Percentiles rank a stretch among this genome's conserved stretches.
These are phyloP conservation scores for Podarcis lilfordi DNA, from an alignment of 2,797 vertebrate genomes.

Conservation along the genomic window DNA sequence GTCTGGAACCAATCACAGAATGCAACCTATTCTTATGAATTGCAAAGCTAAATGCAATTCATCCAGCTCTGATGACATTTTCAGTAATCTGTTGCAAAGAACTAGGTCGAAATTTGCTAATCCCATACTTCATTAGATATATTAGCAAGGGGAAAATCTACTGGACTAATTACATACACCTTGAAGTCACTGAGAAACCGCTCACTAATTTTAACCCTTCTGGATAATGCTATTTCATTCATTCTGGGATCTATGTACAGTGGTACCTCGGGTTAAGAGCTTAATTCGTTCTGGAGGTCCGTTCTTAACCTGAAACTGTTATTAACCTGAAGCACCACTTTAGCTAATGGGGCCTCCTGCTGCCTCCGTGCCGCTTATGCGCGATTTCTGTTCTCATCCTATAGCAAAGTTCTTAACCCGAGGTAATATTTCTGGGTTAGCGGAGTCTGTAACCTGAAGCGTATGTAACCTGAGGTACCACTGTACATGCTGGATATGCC, in stretches of 20 bases:
- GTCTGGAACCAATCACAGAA: neutral
- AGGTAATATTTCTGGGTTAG: too few species aligned
- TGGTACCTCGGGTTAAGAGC: too few species aligned
- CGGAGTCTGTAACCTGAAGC: too few species aligned
- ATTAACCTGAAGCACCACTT: too few species aligned
- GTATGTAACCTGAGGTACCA: too few species aligned
- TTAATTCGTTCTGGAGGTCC: too few species aligned
- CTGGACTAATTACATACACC: neutral
- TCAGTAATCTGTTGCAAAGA: neutral
- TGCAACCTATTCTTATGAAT: neutral
- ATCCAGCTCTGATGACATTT: neutral
- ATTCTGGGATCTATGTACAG: neutral
- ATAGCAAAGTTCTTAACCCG: too few species aligned
- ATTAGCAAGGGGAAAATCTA: constrained; percentile 16
- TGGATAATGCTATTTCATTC: neutral
- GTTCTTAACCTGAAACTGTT: too few species aligned
- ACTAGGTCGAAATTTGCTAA: constrained; percentile 37
- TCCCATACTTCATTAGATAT: constrained; percentile 53
- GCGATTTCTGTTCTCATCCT: too few species aligned
- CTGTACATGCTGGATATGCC: neutral
- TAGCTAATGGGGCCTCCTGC: too few species aligned
- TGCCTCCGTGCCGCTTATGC: too few species aligned
- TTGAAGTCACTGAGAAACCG: neutral
- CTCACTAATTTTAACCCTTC: neutral
- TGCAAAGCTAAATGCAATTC: neutral